Evolutionary conservation across 1,140 invertebrate species (phyloP).

Genomic region (Drosophila chauvacae): DNA sequence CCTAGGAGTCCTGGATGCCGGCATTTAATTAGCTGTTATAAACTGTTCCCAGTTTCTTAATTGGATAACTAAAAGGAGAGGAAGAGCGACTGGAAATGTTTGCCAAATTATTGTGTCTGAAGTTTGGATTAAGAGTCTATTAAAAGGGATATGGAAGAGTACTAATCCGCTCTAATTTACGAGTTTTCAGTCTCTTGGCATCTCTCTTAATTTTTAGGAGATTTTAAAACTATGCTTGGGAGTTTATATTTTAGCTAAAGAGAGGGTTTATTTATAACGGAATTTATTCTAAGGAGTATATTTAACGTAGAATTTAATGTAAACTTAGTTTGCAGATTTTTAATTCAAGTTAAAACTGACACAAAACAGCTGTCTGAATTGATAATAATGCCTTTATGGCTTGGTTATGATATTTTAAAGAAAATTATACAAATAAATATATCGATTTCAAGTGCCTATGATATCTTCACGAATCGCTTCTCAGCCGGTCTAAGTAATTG

Average conservation of each 20-base stretch:
- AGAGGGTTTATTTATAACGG: background rate
- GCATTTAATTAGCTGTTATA: conserved; percentile 45
- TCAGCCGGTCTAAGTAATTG: conserved; percentile 11
- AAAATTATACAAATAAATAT: too few species aligned
- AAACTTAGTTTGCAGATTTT: too few species aligned
- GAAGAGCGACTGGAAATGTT: conserved; percentile 16
- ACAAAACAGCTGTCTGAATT: background rate
- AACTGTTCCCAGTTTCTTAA: conserved; percentile 37
- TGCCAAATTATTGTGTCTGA: conserved; percentile 28
- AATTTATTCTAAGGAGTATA: background rate
- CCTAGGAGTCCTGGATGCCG: conserved; percentile 13
- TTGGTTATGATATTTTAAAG: too few species aligned
- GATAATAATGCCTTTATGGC: too few species aligned
- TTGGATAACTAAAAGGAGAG: conserved; percentile 18
- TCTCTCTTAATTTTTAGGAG: background rate
- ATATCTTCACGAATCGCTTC: background rate
- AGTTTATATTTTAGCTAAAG: background rate
- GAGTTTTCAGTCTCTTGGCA: background rate
- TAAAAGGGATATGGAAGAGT: conserved; percentile 13
- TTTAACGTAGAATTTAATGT: too few species aligned
- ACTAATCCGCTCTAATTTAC: conserved; percentile 15
- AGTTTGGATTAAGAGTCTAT: conserved; percentile 27
- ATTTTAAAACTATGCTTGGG: background rate
- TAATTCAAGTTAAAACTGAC: too few species aligned
- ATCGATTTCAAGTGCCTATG: too few species aligned